These are phyloP conservation scores for Formica exsecta DNA, from an alignment of 1,140 invertebrate species.

Conservation along the genomic window DNA sequence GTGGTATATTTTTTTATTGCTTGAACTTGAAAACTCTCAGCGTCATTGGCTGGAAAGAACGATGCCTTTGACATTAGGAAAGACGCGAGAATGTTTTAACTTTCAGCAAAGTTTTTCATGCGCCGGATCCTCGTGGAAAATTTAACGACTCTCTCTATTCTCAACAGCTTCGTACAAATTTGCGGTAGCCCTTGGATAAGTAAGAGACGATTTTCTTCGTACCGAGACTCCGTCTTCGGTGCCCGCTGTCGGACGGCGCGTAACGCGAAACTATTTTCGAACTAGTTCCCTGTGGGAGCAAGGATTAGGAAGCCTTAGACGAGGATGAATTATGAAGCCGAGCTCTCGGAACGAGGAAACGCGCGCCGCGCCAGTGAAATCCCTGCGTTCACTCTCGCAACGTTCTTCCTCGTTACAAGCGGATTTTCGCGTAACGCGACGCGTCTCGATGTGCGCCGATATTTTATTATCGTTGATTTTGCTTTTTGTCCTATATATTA, in stretches of 20 bases:
- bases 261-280: slow-evolving; percentile 69
- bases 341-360: slow-evolving; percentile 63
- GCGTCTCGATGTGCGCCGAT: neutral
- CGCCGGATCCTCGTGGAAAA: slow-evolving; percentile 29
- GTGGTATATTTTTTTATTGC: neutral
- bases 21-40: neutral
- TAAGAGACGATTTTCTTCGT: slow-evolving; percentile 25
- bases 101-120: slow-evolving; percentile 9
- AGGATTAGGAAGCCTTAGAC: slow-evolving; percentile 73
- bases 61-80: neutral
- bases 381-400: slow-evolving; percentile 23
- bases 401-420: slow-evolving; percentile 34
- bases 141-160: slow-evolving; percentile 27
- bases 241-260: neutral
- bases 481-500: neutral
- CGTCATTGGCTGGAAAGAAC: neutral
- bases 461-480: neutral
- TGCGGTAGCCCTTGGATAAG: neutral
- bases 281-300: slow-evolving; percentile 46
- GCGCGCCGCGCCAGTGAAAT: slow-evolving; percentile 33
- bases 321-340: slow-evolving; percentile 73
- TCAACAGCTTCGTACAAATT: slow-evolving; percentile 39
- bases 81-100: neutral
- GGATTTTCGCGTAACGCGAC: slow-evolving; percentile 23
- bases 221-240: slow-evolving; percentile 18